phyloP scores from a whole-genome alignment of 2,113 vertebrate genomes.

The Misgurnus anguillicaudatus region DNA sequence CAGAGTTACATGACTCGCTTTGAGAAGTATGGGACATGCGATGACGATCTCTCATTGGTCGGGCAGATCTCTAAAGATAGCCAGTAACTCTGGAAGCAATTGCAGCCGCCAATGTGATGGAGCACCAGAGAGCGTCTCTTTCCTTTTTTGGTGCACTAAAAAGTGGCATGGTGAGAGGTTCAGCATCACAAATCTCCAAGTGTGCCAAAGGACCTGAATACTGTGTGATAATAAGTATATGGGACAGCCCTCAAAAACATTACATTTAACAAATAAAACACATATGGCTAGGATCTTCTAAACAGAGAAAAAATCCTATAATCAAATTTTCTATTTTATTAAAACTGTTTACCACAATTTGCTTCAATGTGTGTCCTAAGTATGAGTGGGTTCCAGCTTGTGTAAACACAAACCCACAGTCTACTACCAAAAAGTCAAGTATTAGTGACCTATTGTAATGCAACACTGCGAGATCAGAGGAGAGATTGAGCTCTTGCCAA shows the following conservation, averaged over 20 bases:
- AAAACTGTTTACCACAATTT: not conserved
- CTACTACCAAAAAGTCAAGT: conserved; percentile 31
- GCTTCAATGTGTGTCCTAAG: not conserved
- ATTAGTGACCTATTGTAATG: conserved; percentile 16
- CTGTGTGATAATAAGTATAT: conserved; percentile 29
- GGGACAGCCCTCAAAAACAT: conserved; percentile 25
- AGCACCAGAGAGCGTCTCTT: conserved; percentile 37
- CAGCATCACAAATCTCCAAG: conserved; percentile 15
- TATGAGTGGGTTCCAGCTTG: not conserved
- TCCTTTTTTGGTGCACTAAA: conserved; percentile 60
- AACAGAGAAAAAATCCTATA: conserved; percentile 14
- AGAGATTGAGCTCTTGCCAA: conserved; percentile 24
- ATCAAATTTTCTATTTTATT: too few species aligned
- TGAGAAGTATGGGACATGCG: conserved; percentile 35
- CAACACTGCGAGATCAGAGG: conserved; percentile 7
- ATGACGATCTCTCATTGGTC: conserved; percentile 50
- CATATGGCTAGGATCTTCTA: conserved; percentile 7
- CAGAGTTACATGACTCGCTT: conserved; percentile 40
- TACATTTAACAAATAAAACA: conserved; percentile 29
- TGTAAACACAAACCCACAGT: conserved; percentile 29
- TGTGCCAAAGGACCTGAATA: conserved; percentile 18
- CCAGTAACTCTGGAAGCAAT: conserved; percentile 38
- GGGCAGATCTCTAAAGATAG: conserved; percentile 54
- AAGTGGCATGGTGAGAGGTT: conserved; percentile 38
- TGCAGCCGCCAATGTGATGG: conserved; percentile 41